Conservation (phyloP, 2,113 vertebrate genomes). For the Salvelinus sp. region DNA sequence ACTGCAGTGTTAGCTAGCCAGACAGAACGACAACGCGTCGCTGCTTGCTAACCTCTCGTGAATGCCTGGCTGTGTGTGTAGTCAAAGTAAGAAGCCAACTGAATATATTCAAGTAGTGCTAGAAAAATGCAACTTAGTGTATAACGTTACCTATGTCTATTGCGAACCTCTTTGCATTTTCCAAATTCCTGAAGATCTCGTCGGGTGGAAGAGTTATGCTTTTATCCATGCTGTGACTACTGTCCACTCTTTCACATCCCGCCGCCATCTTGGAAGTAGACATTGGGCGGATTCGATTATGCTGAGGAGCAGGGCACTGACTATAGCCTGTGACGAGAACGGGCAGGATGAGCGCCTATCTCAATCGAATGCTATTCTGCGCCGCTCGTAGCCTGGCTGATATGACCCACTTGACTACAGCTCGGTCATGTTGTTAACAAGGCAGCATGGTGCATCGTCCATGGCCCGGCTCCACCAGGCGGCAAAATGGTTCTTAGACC, state of each 20-base stretch:
- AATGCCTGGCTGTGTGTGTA: background rate
- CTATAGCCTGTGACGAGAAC: no score
- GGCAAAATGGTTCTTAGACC: no score
- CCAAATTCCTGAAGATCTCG: slow-evolving; percentile 94
- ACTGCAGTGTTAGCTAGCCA: background rate
- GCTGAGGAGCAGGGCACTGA: no score
- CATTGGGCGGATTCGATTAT: no score
- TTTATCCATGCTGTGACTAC: slow-evolving; percentile 85
- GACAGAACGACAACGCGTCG: slow-evolving; percentile 12
- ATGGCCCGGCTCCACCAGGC: no score
- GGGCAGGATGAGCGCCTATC: no score
- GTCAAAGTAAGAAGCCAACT: slow-evolving; percentile 22
- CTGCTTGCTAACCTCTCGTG: background rate
- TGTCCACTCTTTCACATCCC: slow-evolving; percentile 72
- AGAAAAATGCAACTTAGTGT: background rate
- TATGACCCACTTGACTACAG: no score
- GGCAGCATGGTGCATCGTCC: no score
- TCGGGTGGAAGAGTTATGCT: slow-evolving; percentile 94
- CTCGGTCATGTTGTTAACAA: no score
- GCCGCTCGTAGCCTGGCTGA: no score
- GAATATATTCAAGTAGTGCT: background rate
- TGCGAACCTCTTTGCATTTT: slow-evolving; percentile 95
- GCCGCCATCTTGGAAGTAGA: slow-evolving; percentile 48
- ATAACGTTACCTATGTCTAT: slow-evolving; percentile 88
- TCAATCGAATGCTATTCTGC: no score